phyloP scores from a whole-genome alignment of 2,113 vertebrate genomes.

The Bos indicus region DNA sequence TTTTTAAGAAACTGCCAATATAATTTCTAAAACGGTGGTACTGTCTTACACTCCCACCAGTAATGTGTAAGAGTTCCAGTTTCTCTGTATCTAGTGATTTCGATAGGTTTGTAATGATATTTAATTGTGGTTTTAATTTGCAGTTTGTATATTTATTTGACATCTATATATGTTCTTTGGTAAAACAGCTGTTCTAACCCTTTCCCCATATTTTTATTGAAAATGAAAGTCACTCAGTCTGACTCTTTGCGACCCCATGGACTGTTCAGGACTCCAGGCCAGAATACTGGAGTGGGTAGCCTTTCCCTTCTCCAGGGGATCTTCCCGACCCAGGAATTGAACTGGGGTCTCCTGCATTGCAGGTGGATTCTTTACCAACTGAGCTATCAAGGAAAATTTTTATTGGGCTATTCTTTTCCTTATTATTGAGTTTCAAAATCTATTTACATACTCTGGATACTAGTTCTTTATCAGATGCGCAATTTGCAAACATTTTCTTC shows the following conservation, averaged over 20 bases:
- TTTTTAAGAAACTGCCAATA: neutral
- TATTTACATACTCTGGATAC: neutral
- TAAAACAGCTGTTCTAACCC: neutral
- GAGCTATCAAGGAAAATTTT: neutral
- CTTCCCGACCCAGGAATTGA: neutral
- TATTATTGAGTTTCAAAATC: neutral
- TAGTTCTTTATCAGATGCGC: neutral
- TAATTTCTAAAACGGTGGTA: neutral
- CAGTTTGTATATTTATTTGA: neutral
- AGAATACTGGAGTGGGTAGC: neutral
- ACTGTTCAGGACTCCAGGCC: neutral
- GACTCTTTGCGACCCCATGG: neutral
- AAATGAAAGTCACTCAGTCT: neutral
- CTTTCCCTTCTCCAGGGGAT: neutral
- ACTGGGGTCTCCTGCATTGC: neutral
- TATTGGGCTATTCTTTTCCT: neutral
- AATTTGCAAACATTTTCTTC: slow-evolving; percentile 3
- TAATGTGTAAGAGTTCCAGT: neutral
- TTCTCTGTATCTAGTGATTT: neutral
- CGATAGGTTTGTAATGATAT: neutral
- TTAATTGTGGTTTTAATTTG: neutral
- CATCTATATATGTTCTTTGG: neutral
- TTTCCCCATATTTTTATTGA: neutral
- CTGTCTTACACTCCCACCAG: neutral
- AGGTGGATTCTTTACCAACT: neutral